Base-by-base conservation (phyloP, 1,140 invertebrate genomes). In the Scylla paramamosain region DNA sequence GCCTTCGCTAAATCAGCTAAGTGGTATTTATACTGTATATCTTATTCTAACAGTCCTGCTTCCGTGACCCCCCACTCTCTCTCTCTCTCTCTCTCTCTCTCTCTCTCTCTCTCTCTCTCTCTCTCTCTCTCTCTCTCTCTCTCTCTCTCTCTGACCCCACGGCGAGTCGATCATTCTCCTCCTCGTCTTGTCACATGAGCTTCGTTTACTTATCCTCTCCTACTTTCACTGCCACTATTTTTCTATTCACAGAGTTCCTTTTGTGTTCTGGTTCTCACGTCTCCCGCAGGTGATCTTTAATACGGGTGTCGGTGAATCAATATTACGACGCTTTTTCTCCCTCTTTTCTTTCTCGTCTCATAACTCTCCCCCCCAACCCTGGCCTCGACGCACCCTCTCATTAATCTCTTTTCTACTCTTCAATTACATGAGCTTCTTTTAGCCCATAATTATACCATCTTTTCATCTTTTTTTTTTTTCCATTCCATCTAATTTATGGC, bases 401-500 rank as follows among this genome's bases (percentile, higher is more conserved):
- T 77, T 77, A 77, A 77, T 77, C 67, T 77, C 67, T 77, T 77
- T 77, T 77, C 67, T 77, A 77, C 67, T 77, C 67, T 77, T 77
- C 67, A 77, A 77, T 77, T 77, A 77, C 67, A 77, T n/a, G 67
- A 77, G 67, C 67, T 77, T 77, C 67, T 77, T 77, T 77, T 77
- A 77, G 67, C 67, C 67, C 67, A 77, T 77, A 77, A 77, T 77
- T 77, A 77, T 77, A 77, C 20, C 67, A 77, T 77, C 67, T n/a
- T 59, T 59, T 59, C n/a, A n/a, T n/a, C 16, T 59, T 59, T 14
- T 14, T 1, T 12, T 59, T 39, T 59, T 77, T 77, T 77, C 0
- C 16, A 8, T 77, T 77, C 20, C 20, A n/a, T 25, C 25, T n/a
- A 77, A n/a, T 77, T 77, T 77, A 20, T 77, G 67, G 67, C 6